Evolutionary conservation across 2,113 vertebrate species (phyloP).

Genomic region (Condylura cristata): DNA sequence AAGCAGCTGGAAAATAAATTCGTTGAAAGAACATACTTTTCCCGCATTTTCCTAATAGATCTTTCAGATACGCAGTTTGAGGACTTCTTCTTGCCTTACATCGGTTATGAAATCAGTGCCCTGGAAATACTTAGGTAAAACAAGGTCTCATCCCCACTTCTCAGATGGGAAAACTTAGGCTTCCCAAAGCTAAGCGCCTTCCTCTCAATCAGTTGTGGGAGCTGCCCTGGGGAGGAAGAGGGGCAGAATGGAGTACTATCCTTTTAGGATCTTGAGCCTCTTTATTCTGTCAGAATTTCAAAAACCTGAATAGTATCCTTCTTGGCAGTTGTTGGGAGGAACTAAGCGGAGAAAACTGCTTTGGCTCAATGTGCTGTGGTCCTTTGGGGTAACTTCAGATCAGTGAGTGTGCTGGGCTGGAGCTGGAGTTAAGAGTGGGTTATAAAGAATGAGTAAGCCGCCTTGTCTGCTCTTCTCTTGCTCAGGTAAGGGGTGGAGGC

Average conservation of each 20-base stretch:
- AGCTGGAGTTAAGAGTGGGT: background rate
- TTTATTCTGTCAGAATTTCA: background rate
- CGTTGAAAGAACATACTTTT: slow-evolving; percentile 27
- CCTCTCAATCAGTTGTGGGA: background rate
- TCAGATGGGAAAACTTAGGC: background rate
- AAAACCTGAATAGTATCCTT: background rate
- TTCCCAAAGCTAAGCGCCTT: background rate
- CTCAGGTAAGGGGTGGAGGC: background rate
- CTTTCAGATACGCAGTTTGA: slow-evolving; percentile 1
- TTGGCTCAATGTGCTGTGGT: too few species aligned
- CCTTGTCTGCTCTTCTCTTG: background rate
- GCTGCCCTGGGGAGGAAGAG: too few species aligned
- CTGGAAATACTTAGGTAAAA: background rate
- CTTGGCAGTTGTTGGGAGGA: background rate
- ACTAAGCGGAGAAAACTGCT: too few species aligned
- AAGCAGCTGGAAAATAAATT: slow-evolving; percentile 24
- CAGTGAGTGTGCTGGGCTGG: fast-evolving
- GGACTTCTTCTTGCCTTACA: background rate
- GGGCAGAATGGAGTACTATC: background rate
- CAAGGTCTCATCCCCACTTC: background rate
- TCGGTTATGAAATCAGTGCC: background rate
- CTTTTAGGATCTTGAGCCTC: background rate
- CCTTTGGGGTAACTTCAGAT: background rate
- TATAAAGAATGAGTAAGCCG: background rate
- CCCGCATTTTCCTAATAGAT: background rate